Evolutionary conservation across 2,888 invertebrate genomes (phyloP).

Genomic region (Catocala fraxini): DNA sequence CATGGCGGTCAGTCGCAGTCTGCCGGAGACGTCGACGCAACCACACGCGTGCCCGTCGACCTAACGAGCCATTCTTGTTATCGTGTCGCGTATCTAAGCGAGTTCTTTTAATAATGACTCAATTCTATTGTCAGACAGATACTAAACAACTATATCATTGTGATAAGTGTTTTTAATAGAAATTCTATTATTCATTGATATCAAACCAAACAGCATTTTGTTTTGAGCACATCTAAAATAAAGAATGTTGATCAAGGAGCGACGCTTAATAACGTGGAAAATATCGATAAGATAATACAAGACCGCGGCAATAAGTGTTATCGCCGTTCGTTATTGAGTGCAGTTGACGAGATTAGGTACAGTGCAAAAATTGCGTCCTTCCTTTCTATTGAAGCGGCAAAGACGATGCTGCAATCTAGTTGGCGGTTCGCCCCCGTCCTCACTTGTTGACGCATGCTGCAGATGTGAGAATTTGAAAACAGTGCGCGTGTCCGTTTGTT

Average conservation of each 20-base stretch:
- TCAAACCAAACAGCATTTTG: constrained; percentile 40
- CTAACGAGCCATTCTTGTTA: constrained; percentile 29
- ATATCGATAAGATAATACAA: constrained; percentile 78
- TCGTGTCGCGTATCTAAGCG: constrained; percentile 25
- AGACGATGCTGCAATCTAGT: constrained; percentile 56
- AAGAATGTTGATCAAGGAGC: constrained; percentile 70
- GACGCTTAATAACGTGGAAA: constrained; percentile 68
- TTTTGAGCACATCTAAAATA: constrained; percentile 55
- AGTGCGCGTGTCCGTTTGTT: constrained; percentile 58
- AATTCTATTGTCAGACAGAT: constrained; percentile 39
- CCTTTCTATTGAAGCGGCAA: constrained; percentile 66
- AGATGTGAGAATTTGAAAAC: constrained; percentile 69
- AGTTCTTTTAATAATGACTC: constrained; percentile 35
- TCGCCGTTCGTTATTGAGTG: constrained; percentile 63
- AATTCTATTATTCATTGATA: constrained; percentile 30
- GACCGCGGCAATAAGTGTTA: constrained; percentile 64
- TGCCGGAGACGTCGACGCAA: constrained; percentile 58
- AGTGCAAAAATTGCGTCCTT: constrained; percentile 71
- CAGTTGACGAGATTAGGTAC: constrained; percentile 56
- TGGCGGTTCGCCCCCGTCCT: constrained; percentile 49
- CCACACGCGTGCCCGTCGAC: constrained; percentile 60
- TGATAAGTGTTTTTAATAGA: constrained; percentile 28
- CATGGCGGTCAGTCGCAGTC: constrained; percentile 68
- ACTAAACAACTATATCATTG: constrained; percentile 42
- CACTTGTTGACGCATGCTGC: constrained; percentile 59